Conservation (phyloP, 37 sponge, comb jelly and placozoan genomes). For the Theonella swinhoei region DNA sequence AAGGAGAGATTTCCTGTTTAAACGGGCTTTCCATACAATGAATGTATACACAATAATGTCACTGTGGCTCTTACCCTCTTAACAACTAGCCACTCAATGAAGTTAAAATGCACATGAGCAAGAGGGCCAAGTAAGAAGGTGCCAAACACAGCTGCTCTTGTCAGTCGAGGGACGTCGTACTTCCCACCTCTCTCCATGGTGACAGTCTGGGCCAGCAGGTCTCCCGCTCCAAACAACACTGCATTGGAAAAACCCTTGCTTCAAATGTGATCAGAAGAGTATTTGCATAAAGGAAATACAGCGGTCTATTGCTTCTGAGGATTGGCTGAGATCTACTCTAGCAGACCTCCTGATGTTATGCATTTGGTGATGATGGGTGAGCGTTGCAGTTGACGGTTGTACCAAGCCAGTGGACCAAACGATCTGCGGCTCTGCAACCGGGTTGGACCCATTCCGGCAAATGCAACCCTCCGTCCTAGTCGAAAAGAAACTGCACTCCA, state of each 20-base stretch:
- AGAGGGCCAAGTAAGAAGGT: slow-evolving; percentile 72
- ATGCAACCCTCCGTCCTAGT: no score
- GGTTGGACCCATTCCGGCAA: background rate
- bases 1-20: background rate
- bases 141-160: slow-evolving; percentile 64
- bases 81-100: slow-evolving; percentile 69
- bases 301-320: background rate
- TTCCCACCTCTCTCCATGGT: background rate
- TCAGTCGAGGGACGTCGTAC: slow-evolving; percentile 25
- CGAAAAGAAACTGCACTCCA: no score
- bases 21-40: background rate
- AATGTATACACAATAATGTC: background rate
- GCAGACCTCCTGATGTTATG: slow-evolving; percentile 72
- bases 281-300: background rate
- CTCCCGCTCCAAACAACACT: slow-evolving; percentile 73
- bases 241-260: background rate
- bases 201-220: slow-evolving; percentile 65
- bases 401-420: slow-evolving; percentile 71
- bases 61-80: slow-evolving; percentile 39
- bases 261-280: no score
- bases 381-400: slow-evolving; percentile 57
- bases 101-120: slow-evolving; percentile 73
- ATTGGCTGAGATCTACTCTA: background rate
- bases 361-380: slow-evolving; percentile 65
- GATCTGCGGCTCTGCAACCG: slow-evolving; percentile 2